phyloP scores from a whole-genome alignment of 2,797 vertebrate species.

The Poeciliopsis presidionis region DNA sequence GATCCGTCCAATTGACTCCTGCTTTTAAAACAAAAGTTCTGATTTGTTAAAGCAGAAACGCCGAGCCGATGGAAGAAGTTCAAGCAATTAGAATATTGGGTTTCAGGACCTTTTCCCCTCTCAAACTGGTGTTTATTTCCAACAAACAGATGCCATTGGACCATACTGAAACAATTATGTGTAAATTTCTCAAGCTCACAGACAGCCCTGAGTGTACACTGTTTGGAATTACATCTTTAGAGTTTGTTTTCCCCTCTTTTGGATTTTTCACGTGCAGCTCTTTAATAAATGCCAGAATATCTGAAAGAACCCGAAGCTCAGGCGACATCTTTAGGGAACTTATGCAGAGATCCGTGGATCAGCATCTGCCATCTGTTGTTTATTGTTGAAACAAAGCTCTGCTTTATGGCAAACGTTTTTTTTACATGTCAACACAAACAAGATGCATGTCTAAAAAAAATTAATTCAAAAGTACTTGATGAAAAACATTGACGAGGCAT shows the following conservation, averaged over 20 bases:
- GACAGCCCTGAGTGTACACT: slow-evolving; percentile 19
- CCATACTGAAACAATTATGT: slow-evolving; percentile 51
- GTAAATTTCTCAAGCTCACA: slow-evolving; percentile 19
- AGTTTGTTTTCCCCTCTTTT: slow-evolving; percentile 49
- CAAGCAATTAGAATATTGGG: slow-evolving; percentile 39
- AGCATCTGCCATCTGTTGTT: slow-evolving; percentile 22
- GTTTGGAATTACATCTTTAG: slow-evolving; percentile 33
- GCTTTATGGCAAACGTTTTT: background rate
- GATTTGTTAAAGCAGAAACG: slow-evolving; percentile 3
- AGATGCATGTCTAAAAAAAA: background rate
- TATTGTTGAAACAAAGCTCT: slow-evolving; percentile 2
- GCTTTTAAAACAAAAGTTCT: background rate
- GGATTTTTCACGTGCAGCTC: slow-evolving; percentile 27
- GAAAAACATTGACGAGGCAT: background rate
- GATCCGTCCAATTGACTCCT: background rate
- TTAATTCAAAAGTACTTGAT: background rate
- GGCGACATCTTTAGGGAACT: background rate
- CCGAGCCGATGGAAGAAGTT: slow-evolving; percentile 27
- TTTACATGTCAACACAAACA: slow-evolving; percentile 3
- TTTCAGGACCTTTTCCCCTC: slow-evolving; percentile 23
- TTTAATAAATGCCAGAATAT: slow-evolving; percentile 40
- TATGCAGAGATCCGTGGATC: background rate
- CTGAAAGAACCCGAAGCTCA: slow-evolving; percentile 8
- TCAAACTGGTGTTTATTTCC: slow-evolving; percentile 40
- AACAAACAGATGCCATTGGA: slow-evolving; percentile 44